phyloP scores from a whole-genome alignment of 2,797 vertebrate species.

The Spinus pinus region DNA sequence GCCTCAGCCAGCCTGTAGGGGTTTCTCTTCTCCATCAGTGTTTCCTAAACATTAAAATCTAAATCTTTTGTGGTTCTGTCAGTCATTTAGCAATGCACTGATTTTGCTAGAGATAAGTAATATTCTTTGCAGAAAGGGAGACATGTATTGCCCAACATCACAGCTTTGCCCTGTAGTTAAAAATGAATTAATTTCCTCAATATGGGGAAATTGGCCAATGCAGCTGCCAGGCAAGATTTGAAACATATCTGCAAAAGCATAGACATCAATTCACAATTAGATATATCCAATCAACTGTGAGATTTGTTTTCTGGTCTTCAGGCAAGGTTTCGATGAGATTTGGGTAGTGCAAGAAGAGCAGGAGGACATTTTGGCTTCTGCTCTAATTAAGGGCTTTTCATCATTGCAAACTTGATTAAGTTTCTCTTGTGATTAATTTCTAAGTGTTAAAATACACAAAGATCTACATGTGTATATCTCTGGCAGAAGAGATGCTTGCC shows the following conservation, averaged over 20 bases:
- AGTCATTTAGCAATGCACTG: not conserved
- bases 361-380: conserved; percentile 8
- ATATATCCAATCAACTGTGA: conserved; percentile 24
- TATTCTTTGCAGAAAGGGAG: not conserved
- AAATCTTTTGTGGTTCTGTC: not conserved
- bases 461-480: not conserved
- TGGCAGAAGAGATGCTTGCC: not conserved
- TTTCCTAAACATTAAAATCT: not conserved
- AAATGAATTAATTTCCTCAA: conserved; percentile 38
- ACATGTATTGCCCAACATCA: not conserved
- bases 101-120: not conserved
- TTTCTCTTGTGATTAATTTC: not conserved
- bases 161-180: conserved; percentile 21
- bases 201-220: conserved; percentile 1
- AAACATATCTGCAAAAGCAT: not conserved
- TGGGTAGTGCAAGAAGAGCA: not conserved
- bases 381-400: not conserved
- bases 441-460: not conserved
- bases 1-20: not conserved
- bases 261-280: conserved; percentile 33
- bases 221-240: conserved; percentile 7
- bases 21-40: not conserved
- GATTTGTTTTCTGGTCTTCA: conserved; percentile 51
- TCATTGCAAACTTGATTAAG: not conserved
- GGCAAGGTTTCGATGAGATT: conserved; percentile 41